Evolutionary conservation across 2,113 vertebrate genomes (phyloP).

Genomic region (Regulus satrapa): DNA sequence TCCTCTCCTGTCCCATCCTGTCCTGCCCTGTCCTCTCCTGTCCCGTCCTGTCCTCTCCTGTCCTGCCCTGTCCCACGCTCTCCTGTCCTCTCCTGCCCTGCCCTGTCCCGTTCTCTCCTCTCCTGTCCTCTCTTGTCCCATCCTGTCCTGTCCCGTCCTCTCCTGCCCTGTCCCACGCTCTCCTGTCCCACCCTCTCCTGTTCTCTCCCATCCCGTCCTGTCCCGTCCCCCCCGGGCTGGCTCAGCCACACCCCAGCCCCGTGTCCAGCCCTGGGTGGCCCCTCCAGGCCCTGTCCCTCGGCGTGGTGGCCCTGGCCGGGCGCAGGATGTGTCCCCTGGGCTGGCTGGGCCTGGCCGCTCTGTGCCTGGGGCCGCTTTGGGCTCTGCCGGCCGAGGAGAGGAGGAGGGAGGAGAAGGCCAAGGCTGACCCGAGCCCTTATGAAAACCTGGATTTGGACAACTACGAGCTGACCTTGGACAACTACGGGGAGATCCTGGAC

Average conservation of each 20-base stretch:
- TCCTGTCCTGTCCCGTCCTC: too few relatives aligned
- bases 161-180: not conserved
- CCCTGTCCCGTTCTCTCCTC: too few relatives aligned
- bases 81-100: too few relatives aligned
- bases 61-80: too few relatives aligned
- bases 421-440: not conserved
- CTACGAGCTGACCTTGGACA: constrained; percentile 54
- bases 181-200: too few relatives aligned
- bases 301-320: fast-evolving
- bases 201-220: too few relatives aligned
- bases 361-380: not conserved
- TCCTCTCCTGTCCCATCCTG: too few relatives aligned
- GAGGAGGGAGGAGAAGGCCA: not conserved
- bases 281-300: fast-evolving
- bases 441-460: constrained; percentile 39
- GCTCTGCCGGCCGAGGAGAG: not conserved
- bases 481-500: constrained; percentile 64
- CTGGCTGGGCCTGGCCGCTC: constrained; percentile 21
- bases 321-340: constrained; percentile 9
- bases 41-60: too few relatives aligned
- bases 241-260: fast-evolving
- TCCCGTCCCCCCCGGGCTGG: not conserved
- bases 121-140: too few relatives aligned
- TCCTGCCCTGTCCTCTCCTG: too few relatives aligned
- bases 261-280: not conserved